phyloP scores from a whole-genome alignment of 2,888 invertebrate species.

The Bombylius major region DNA sequence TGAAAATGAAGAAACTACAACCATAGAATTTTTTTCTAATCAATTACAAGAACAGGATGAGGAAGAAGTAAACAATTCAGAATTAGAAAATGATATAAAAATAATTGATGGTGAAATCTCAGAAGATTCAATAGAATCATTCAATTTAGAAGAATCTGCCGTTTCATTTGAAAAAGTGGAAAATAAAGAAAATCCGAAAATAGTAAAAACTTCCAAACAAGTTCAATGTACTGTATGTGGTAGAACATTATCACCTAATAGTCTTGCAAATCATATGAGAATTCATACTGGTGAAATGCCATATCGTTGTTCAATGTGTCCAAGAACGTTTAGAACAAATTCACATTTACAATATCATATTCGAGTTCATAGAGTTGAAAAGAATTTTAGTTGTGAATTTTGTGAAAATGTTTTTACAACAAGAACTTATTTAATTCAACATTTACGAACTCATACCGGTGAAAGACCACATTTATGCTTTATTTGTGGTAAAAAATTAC shows the following conservation, averaged over 20 bases:
- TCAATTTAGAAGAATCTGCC: too few relatives aligned
- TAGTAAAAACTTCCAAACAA: background rate
- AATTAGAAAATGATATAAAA: too few relatives aligned
- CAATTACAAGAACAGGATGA: too few relatives aligned
- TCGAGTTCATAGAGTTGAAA: conserved; percentile 17
- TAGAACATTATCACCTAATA: conserved; percentile 19
- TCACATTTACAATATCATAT: conserved; percentile 21
- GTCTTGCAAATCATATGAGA: conserved; percentile 19
- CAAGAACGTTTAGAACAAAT: conserved; percentile 18
- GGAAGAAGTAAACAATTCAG: too few relatives aligned
- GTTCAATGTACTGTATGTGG: conserved; percentile 16
- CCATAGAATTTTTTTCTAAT: too few relatives aligned
- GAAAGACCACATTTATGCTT: conserved; percentile 8
- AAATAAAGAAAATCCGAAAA: too few relatives aligned
- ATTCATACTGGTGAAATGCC: conserved; percentile 20
- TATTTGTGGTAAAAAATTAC: conserved; percentile 3
- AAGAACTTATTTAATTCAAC: conserved; percentile 17
- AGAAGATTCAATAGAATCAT: too few relatives aligned
- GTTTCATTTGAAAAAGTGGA: too few relatives aligned
- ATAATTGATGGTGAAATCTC: too few relatives aligned
- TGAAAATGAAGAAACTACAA: too few relatives aligned
- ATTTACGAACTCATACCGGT: conserved; percentile 14
- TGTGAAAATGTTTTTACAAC: conserved; percentile 19
- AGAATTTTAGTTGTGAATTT: conserved; percentile 15
- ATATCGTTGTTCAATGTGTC: conserved; percentile 18